A percentile compares a stretch with the other conserved stretches of the same genome.
Evolutionary conservation across 35 echinoderm and acorn worm genomes (phyloP).

Genomic region (Anneissia japonica): DNA sequence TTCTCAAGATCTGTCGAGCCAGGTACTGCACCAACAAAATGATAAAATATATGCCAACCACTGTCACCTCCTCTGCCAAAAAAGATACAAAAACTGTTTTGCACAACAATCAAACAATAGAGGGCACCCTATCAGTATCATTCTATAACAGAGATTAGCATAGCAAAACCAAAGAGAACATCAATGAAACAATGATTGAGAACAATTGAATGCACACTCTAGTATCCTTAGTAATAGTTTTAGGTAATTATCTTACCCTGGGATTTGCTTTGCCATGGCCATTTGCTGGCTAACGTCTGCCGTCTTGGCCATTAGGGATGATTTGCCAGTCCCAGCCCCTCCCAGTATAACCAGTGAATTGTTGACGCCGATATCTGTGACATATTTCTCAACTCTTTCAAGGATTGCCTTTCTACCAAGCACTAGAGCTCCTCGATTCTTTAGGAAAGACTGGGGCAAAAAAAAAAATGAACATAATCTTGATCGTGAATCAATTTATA

Average conservation of each 20-base stretch:
- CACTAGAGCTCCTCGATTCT: constrained; percentile 77
- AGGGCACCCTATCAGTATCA: too few relatives aligned
- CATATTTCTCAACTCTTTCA: constrained; percentile 76
- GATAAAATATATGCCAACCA: constrained; percentile 94
- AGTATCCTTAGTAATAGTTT: not conserved
- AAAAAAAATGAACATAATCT: too few relatives aligned
- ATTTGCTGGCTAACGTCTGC: constrained; percentile 82
- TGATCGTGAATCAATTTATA: too few relatives aligned
- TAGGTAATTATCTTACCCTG: constrained; percentile 49
- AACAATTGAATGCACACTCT: not conserved
- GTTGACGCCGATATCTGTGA: constrained; percentile 49
- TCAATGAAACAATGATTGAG: too few relatives aligned
- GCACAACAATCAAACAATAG: too few relatives aligned
- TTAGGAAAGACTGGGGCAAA: constrained; percentile 78
- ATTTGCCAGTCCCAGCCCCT: constrained; percentile 90
- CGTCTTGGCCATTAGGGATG: constrained; percentile 77
- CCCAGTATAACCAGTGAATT: constrained; percentile 63
- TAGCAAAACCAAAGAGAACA: too few relatives aligned
- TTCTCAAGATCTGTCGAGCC: constrained; percentile 84
- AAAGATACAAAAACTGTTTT: not conserved
- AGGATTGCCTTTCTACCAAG: constrained; percentile 72
- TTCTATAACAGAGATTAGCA: too few relatives aligned
- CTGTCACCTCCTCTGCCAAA: constrained; percentile 52
- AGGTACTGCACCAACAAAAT: constrained; percentile 93
- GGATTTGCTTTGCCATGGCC: constrained; percentile 70